Evolutionary conservation across 2,888 invertebrate genomes (phyloP).

Genomic region (Muscina levida): DNA sequence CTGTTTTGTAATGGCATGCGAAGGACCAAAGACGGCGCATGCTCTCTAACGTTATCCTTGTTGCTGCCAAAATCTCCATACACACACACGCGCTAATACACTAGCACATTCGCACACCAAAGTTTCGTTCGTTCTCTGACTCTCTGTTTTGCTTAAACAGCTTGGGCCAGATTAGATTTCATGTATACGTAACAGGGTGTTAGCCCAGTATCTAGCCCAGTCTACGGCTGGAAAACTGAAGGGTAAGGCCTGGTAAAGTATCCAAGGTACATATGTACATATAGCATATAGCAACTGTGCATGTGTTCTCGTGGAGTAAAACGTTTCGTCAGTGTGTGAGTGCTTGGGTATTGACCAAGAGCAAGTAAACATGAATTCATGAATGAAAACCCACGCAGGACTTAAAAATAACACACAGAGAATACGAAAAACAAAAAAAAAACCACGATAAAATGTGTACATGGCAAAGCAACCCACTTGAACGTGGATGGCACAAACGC

Average conservation of each 20-base stretch:
- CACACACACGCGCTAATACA: neutral
- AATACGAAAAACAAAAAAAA: neutral
- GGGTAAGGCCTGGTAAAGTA: conserved; percentile 3
- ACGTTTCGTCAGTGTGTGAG: conserved; percentile 37
- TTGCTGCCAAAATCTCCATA: conserved; percentile 46
- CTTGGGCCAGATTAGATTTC: neutral
- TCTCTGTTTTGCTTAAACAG: neutral
- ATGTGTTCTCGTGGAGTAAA: conserved; percentile 40
- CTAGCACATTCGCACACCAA: too few relatives aligned
- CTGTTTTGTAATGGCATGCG: conserved; percentile 38
- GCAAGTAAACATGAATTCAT: conserved; percentile 70
- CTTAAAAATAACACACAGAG: conserved; percentile 40
- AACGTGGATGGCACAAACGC: conserved; percentile 3
- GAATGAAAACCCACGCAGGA: conserved; percentile 78
- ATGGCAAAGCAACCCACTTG: conserved; percentile 43
- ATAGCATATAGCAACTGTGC: neutral
- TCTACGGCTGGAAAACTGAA: neutral
- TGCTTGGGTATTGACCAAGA: conserved; percentile 50
- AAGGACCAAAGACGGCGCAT: conserved; percentile 39
- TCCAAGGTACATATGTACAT: neutral
- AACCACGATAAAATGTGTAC: conserved; percentile 29
- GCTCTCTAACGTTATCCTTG: conserved; percentile 52
- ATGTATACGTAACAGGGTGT: conserved; percentile 22
- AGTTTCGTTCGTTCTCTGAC: too few relatives aligned
- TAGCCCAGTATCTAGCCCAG: conserved; percentile 4